These are phyloP conservation scores for Chrysolina oricalcia DNA, from an alignment of 2,888 invertebrate genomes.

Conservation along the genomic window DNA sequence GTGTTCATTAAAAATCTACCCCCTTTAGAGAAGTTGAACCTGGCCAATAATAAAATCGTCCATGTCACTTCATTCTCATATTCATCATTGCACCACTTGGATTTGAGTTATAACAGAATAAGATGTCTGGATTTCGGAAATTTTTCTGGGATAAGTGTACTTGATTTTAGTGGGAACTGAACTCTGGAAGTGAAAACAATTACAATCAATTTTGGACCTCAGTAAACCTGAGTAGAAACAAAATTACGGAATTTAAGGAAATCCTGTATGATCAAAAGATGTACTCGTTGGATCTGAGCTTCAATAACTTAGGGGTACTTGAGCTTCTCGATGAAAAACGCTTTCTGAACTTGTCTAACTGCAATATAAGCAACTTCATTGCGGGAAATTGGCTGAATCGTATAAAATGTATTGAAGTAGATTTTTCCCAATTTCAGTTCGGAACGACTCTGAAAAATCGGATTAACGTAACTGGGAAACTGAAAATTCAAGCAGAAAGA, in stretches of 20 bases:
- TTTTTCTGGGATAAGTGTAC: not conserved
- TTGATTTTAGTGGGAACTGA: too few species aligned
- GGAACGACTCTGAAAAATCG: not conserved
- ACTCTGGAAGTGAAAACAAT: slow-evolving; percentile 17
- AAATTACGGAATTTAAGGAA: slow-evolving; percentile 33
- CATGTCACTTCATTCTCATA: not conserved
- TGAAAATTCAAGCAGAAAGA: too few species aligned
- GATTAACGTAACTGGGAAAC: too few species aligned
- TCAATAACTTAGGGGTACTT: slow-evolving; percentile 25
- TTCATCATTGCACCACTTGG: not conserved
- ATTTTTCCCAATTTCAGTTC: not conserved
- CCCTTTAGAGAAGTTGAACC: slow-evolving; percentile 13
- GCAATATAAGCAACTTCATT: not conserved
- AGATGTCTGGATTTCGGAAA: not conserved
- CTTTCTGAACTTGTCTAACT: slow-evolving; percentile 10
- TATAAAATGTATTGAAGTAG: not conserved
- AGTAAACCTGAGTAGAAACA: slow-evolving; percentile 37
- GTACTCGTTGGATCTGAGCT: slow-evolving; percentile 37
- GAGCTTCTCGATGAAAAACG: not conserved
- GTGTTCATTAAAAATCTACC: slow-evolving; percentile 17
- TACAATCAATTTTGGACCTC: not conserved
- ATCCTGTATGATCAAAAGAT: not conserved
- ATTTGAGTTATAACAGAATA: slow-evolving; percentile 17
- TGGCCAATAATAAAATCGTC: slow-evolving; percentile 30
- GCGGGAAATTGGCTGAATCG: not conserved